Base-by-base conservation (phyloP, 2,888 invertebrate genomes). In the Drosophila monieri region DNA sequence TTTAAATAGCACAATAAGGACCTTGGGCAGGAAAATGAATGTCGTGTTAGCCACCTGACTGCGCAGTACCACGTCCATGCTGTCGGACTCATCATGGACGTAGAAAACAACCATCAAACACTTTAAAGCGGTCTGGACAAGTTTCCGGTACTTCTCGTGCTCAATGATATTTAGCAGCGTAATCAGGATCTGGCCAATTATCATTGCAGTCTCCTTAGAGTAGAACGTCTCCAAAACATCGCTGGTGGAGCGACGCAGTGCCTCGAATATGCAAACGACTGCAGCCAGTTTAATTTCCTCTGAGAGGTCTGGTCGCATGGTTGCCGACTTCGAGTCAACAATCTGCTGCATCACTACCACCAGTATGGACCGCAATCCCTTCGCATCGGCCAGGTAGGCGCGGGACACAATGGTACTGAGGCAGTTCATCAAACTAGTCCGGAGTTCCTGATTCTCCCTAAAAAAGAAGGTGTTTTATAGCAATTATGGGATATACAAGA, bases 181-280 rank as follows among this genome's bases (percentile, higher is more conserved):
- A 77, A 94, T 94, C 47, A 96, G 92, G 51, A 94, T 93, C 85
- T 95, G 94, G 3, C 94, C 94, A 47, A 96, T 84, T 77, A 94
- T 91, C 0, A 94, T 92, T 2, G 93, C 92, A 68, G 94, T 92
- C 54, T 93, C 92, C 65, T 93, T 92, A 21, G 92, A 90, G 76
- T 94, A 95, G 58, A 95, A 91, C 37, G 89, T 76, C 73, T 92
- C 92, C 15, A 94, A 88, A 6, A 94, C 92, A 67, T 93, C 93
- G 3, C 79, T 83, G 0, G 89, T 85, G 0, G 90, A 84, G 0
- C 90, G 85, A n/a, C 76, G 69, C 12, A 91, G 73, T 2, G 88
- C 75, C 53, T 81, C 84, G 1, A 74, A 70, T 8, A 91, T 88
- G 65, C 90, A 90, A 4, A 85, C 77, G 0, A 91, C 81, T 1